These are phyloP conservation scores for Panulirus ornatus DNA, from an alignment of 1,140 invertebrate genomes.

Conservation along the genomic window DNA sequence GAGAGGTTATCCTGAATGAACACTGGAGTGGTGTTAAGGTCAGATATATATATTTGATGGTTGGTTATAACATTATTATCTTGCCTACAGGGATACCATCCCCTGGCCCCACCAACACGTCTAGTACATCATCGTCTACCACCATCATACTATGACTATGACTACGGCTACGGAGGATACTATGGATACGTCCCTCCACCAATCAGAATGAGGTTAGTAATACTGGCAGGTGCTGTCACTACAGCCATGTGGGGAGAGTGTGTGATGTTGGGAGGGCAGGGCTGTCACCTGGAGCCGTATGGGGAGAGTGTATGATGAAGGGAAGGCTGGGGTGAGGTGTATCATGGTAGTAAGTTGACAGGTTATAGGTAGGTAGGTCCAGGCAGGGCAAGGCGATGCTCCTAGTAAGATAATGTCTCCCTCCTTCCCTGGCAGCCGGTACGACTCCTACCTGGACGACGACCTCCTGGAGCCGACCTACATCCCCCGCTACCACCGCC, in stretches of 20 bases:
- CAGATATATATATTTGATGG: too few species aligned
- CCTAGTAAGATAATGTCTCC: not conserved
- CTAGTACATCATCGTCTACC: constrained; percentile 19
- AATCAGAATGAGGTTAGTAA: constrained; percentile 31
- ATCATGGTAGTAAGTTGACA: not conserved
- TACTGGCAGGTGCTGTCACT: too few species aligned
- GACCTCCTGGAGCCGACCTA: constrained; percentile 1
- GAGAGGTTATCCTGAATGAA: too few species aligned
- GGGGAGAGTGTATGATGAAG: not conserved
- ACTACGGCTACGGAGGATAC: constrained; percentile 58
- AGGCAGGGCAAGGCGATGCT: too few species aligned
- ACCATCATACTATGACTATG: constrained; percentile 53
- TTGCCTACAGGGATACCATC: constrained; percentile 41
- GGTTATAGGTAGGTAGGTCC: not conserved
- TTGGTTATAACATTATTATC: too few species aligned
- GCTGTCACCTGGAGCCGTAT: too few species aligned
- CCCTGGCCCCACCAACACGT: constrained; percentile 28
- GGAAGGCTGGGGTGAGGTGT: not conserved
- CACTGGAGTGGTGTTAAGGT: too few species aligned
- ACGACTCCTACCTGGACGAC: constrained; percentile 61
- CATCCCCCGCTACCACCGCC: constrained; percentile 27
- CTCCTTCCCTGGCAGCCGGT: constrained; percentile 22
- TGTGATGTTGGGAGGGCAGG: too few species aligned
- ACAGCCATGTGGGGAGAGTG: too few species aligned
- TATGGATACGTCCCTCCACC: constrained; percentile 14